These are phyloP conservation scores for Drosophila infuscata DNA, from an alignment of 2,888 invertebrate genomes.

Conservation along the genomic window DNA sequence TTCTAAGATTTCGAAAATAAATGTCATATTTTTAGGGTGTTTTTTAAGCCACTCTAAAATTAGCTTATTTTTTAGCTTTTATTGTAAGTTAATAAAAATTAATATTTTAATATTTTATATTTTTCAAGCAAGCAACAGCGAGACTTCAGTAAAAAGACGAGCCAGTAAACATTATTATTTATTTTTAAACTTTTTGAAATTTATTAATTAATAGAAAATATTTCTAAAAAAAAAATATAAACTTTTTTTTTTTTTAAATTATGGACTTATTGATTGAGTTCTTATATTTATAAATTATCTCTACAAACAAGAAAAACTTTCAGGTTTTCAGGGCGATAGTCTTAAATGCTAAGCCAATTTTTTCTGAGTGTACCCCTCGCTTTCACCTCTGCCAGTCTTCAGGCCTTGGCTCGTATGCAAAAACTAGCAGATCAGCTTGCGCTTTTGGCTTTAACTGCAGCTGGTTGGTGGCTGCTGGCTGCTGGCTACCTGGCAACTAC, in stretches of 20 bases:
- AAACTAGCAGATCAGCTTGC: constrained; percentile 50
- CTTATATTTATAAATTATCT: background rate
- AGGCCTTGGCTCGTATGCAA: constrained; percentile 64
- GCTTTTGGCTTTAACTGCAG: constrained; percentile 17
- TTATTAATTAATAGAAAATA: background rate
- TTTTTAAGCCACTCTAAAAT: too few relatives aligned
- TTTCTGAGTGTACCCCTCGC: background rate
- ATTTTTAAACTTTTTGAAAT: background rate
- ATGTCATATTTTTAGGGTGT: background rate
- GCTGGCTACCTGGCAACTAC: constrained; percentile 64
- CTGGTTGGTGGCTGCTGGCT: constrained; percentile 15
- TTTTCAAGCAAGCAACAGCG: too few relatives aligned
- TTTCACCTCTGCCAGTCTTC: background rate
- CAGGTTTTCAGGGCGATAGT: background rate
- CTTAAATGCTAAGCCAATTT: background rate
- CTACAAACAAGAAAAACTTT: background rate
- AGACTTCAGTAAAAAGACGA: too few relatives aligned
- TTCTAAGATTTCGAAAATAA: background rate
- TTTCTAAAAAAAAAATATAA: background rate
- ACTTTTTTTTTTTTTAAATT: background rate
- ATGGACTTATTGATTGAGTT: background rate
- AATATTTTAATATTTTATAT: too few relatives aligned
- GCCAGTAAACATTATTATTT: background rate
- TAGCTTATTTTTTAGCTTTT: accelerated
- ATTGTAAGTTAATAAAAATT: too few relatives aligned